These are phyloP conservation scores for Aix galericulata DNA, from an alignment of 2,113 vertebrate species.

Conservation along the genomic window DNA sequence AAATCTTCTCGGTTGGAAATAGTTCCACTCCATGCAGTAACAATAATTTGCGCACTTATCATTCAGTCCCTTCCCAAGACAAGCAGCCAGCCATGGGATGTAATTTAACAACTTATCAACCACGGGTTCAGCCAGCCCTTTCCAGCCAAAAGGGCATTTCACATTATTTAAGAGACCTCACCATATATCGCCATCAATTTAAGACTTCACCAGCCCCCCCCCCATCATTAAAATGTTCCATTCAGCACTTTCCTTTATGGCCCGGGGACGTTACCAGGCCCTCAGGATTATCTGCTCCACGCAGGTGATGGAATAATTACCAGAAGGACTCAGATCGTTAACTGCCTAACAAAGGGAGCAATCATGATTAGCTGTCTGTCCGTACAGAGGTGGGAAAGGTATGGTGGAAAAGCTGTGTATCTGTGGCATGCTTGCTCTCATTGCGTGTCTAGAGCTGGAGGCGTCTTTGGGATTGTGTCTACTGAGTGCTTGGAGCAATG, in stretches of 20 bases:
- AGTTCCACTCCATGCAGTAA: neutral
- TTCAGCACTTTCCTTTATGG: constrained; percentile 41
- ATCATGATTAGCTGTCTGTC: neutral
- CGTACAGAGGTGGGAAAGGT: neutral
- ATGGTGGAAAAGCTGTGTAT: neutral
- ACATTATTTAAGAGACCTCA: constrained; percentile 55
- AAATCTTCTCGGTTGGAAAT: constrained; percentile 61
- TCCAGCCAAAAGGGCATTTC: constrained; percentile 61
- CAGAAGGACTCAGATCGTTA: neutral
- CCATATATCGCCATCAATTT: constrained; percentile 61
- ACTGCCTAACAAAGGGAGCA: neutral
- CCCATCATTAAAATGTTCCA: constrained; percentile 61
- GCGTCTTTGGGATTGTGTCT: accelerated
- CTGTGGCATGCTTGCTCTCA: neutral
- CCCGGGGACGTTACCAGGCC: neutral
- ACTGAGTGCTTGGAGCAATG: neutral
- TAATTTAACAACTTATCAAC: constrained; percentile 66
- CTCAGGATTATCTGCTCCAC: neutral
- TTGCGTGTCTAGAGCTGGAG: neutral
- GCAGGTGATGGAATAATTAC: constrained; percentile 33
- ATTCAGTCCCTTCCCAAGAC: constrained; percentile 33
- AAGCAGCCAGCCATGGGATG: constrained; percentile 45
- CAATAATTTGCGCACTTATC: constrained; percentile 45
- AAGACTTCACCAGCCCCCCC: constrained; percentile 8
- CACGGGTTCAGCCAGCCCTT: constrained; percentile 31